Percentiles rank a stretch among this genome's conserved stretches.
These are phyloP conservation scores for Luperina nickerlii DNA, from an alignment of 2,888 invertebrate genomes.

Conservation along the genomic window DNA sequence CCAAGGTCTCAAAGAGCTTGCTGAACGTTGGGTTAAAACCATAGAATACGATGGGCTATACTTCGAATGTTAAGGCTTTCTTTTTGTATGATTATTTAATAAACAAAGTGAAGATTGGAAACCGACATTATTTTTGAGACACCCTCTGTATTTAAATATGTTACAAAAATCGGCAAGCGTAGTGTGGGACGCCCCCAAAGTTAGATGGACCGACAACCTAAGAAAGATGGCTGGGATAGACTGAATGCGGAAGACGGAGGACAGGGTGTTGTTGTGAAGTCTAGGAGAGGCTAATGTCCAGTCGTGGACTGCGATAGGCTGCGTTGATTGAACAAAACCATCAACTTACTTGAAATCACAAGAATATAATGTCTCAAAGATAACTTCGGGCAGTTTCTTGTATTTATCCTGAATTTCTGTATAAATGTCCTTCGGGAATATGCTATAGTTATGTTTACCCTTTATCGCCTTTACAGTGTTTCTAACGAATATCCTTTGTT, in stretches of 20 bases:
- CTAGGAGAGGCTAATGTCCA: background rate
- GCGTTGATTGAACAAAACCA: background rate
- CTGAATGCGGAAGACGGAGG: background rate
- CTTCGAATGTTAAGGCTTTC: too few relatives aligned
- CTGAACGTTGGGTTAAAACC: too few relatives aligned
- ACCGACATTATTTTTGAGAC: too few relatives aligned
- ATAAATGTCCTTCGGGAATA: fast-evolving
- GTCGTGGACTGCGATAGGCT: background rate
- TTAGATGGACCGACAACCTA: background rate
- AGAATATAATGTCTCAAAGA: background rate
- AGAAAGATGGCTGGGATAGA: background rate
- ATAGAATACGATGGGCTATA: too few relatives aligned
- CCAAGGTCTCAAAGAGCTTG: too few relatives aligned
- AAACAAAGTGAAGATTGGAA: too few relatives aligned
- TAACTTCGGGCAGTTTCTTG: background rate
- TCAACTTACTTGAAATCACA: background rate
- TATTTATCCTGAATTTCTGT: background rate
- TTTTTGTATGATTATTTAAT: too few relatives aligned
- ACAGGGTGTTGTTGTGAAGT: background rate
- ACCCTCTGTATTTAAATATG: background rate
- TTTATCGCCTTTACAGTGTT: background rate
- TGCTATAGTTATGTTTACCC: fast-evolving
- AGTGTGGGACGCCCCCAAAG: background rate
- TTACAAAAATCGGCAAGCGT: background rate
- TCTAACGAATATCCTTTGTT: background rate